Conservation (phyloP, 1,140 invertebrate species). For the Zeugodacus cucurbitae region DNA sequence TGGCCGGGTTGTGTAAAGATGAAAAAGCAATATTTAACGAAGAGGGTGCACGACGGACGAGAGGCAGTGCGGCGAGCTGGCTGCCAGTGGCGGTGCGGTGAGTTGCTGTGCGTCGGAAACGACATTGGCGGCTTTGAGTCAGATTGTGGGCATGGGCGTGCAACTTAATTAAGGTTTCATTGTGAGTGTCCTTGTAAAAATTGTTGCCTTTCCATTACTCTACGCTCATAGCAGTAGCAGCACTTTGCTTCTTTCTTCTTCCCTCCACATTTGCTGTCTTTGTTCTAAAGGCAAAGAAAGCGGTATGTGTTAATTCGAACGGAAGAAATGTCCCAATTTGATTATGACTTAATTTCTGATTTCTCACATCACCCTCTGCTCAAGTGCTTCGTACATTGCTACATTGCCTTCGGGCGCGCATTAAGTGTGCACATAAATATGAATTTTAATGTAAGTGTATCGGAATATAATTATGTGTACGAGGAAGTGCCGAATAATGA, state of each 20-base stretch:
- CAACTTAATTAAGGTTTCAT: conserved; percentile 32
- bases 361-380: background rate
- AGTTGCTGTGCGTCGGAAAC: background rate
- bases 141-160: background rate
- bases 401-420: background rate
- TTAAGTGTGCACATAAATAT: background rate
- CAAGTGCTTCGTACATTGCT: background rate
- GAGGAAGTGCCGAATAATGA: background rate
- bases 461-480: background rate
- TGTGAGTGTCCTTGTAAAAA: conserved; percentile 24
- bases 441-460: background rate
- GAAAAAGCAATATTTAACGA: background rate
- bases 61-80: background rate
- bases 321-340: conserved; percentile 28
- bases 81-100: background rate
- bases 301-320: background rate
- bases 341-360: conserved; percentile 34
- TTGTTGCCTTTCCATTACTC: background rate
- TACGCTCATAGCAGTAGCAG: background rate
- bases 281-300: background rate
- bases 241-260: background rate
- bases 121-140: background rate
- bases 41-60: background rate
- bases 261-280: background rate
- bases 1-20: background rate